A percentile compares a stretch with the other conserved stretches of the same genome.
Conservation (phyloP, 2,113 vertebrate genomes). For the Regulus satrapa region DNA sequence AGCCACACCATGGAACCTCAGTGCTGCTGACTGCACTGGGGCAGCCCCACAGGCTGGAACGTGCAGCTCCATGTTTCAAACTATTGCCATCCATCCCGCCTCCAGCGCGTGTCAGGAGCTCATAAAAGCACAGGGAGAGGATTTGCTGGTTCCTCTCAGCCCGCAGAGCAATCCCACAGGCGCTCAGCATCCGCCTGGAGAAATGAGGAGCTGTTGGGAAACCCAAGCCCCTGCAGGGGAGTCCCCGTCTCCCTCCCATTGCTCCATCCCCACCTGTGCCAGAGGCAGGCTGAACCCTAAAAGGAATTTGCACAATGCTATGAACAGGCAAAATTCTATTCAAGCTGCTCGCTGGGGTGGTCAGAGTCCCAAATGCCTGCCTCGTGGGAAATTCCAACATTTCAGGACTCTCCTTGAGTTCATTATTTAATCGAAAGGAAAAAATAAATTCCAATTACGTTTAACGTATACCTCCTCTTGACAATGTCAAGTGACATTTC, state of each 20-base stretch:
- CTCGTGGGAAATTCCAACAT: not conserved
- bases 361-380: not conserved
- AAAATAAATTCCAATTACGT: not conserved
- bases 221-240: not conserved
- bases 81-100: not conserved
- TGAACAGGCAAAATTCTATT: not conserved
- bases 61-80: not conserved
- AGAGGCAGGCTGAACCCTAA: fast-evolving
- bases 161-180: not conserved
- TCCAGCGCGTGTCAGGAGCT: not conserved
- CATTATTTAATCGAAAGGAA: not conserved
- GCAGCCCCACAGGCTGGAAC: not conserved
- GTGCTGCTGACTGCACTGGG: not conserved
- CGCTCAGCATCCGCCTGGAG: not conserved
- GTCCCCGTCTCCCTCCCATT: not conserved
- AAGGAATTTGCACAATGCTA: not conserved
- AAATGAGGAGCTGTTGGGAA: not conserved
- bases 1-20: not conserved
- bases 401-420: not conserved
- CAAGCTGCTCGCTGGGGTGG: not conserved
- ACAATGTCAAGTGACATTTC: not conserved
- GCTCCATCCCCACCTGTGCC: not conserved
- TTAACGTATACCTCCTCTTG: not conserved
- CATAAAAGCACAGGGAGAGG: not conserved
- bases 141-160: not conserved